These are phyloP conservation scores for Parnassius apollo DNA, from an alignment of 2,888 invertebrate species.

Conservation along the genomic window DNA sequence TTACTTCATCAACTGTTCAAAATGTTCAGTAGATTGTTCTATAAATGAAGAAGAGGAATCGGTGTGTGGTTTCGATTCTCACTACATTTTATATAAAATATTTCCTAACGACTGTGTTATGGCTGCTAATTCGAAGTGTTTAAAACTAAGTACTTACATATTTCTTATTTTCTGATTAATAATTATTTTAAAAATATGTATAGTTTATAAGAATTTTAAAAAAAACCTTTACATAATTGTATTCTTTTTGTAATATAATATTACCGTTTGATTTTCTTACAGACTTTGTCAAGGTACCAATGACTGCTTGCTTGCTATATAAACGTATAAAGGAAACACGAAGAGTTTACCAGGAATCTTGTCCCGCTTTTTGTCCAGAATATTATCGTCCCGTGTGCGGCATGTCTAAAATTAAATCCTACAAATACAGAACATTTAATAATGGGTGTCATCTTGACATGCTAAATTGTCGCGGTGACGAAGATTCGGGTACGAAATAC, in stretches of 20 bases:
- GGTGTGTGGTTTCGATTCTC: conserved; percentile 49
- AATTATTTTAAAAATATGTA: too few relatives aligned
- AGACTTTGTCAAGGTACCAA: conserved; percentile 49
- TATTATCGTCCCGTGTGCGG: conserved; percentile 67
- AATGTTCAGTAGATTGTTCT: conserved; percentile 48
- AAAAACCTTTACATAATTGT: too few relatives aligned
- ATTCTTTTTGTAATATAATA: too few relatives aligned
- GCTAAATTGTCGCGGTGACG: conserved; percentile 67
- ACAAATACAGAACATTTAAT: conserved; percentile 55
- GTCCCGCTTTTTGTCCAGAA: conserved; percentile 64
- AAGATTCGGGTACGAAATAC: conserved; percentile 38
- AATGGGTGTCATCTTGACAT: conserved; percentile 67
- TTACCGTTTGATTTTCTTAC: conserved; percentile 28
- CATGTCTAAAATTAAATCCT: conserved; percentile 47
- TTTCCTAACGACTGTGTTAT: conserved; percentile 56
- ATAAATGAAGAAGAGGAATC: conserved; percentile 30
- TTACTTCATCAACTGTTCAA: conserved; percentile 27
- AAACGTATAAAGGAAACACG: conserved; percentile 36
- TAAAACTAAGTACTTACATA: conserved; percentile 42
- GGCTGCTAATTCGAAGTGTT: conserved; percentile 44
- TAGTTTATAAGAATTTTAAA: too few relatives aligned
- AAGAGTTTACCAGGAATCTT: conserved; percentile 55
- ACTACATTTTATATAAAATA: conserved; percentile 45
- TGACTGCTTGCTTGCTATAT: conserved; percentile 45
- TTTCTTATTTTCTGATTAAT: too few relatives aligned